A percentile compares a stretch with the other conserved stretches of the same genome.
These are phyloP conservation scores for Bambusicola thoracicus DNA, from an alignment of 2,113 vertebrate genomes.

Conservation along the genomic window DNA sequence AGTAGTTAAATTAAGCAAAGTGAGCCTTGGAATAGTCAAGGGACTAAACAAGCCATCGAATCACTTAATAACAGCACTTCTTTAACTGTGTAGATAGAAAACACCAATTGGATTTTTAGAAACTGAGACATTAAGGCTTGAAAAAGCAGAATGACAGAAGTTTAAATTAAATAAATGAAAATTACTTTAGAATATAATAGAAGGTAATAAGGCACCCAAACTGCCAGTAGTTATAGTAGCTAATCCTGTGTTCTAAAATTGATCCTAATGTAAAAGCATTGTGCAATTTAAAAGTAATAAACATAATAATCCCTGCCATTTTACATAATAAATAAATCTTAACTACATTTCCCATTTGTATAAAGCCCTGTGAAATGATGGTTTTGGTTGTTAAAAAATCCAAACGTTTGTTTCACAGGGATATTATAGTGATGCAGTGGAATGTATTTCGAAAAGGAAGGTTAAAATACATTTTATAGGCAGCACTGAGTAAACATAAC, in stretches of 20 bases:
- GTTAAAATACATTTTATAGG: conserved; percentile 33
- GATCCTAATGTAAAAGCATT: conserved; percentile 69
- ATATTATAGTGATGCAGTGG: conserved; percentile 30
- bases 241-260: conserved; percentile 71
- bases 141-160: conserved; percentile 41
- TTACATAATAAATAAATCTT: conserved; percentile 73
- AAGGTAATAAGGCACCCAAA: conserved; percentile 72
- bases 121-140: conserved; percentile 46
- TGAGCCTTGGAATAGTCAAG: conserved; percentile 65
- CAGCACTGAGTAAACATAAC: conserved; percentile 11
- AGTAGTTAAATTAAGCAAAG: conserved; percentile 73
- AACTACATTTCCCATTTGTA: conserved; percentile 41
- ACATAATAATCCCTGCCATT: conserved; percentile 59
- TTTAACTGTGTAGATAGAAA: conserved; percentile 5
- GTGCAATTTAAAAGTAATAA: conserved; percentile 67
- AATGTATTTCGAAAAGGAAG: conserved; percentile 23
- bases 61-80: conserved; percentile 65
- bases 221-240: conserved; percentile 61
- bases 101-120: conserved; percentile 44
- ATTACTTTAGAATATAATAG: conserved; percentile 71
- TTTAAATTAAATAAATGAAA: conserved; percentile 74
- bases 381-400: conserved; percentile 14
- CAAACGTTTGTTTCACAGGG: conserved; percentile 48
- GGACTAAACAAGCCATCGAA: conserved; percentile 67
- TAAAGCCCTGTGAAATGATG: conserved; percentile 17